Conservation (phyloP, 2,113 vertebrate genomes). For the Hemibagrus wyckioides region DNA sequence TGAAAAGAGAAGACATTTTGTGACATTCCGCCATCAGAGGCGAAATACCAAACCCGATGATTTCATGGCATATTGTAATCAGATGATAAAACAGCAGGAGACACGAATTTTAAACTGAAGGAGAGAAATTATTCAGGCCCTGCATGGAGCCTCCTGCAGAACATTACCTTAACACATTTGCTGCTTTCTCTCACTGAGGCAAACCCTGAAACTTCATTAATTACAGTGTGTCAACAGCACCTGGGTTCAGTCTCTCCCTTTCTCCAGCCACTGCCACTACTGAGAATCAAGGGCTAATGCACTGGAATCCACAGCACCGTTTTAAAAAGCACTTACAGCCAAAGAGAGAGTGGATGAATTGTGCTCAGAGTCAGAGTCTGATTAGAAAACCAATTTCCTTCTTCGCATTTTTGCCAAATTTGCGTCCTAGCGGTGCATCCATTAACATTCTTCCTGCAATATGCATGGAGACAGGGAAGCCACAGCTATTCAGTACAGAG, state of each 20-base stretch:
- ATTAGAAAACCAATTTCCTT: constrained; percentile 73
- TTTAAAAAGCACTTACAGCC: constrained; percentile 60
- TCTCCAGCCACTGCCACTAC: constrained; percentile 35
- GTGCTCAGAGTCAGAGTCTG: constrained; percentile 66
- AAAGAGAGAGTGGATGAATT: constrained; percentile 61
- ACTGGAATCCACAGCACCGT: constrained; percentile 53
- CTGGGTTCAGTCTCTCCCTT: constrained; percentile 40
- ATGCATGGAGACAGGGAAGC: constrained; percentile 45
- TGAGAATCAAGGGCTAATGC: constrained; percentile 51
- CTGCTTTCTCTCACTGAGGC: constrained; percentile 4
- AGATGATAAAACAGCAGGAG: constrained; percentile 32
- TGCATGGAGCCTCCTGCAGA: constrained; percentile 12
- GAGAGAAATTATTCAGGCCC: constrained; percentile 16
- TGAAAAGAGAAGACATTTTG: constrained; percentile 7
- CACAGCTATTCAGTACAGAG: constrained; percentile 46
- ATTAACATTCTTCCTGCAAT: constrained; percentile 66
- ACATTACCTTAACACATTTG: constrained; percentile 44
- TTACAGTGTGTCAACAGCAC: constrained; percentile 51
- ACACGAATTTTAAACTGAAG: constrained; percentile 32
- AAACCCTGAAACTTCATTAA: constrained; percentile 45
- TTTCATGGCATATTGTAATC: constrained; percentile 28
- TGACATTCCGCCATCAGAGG: constrained; percentile 57
- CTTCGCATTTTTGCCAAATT: constrained; percentile 71
- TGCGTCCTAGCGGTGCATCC: constrained; percentile 70
- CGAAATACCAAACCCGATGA: background rate